Percentiles rank a stretch among this genome's conserved stretches.
phyloP scores from a whole-genome alignment of 2,888 invertebrate genomes.

The Hyalella azteca region DNA sequence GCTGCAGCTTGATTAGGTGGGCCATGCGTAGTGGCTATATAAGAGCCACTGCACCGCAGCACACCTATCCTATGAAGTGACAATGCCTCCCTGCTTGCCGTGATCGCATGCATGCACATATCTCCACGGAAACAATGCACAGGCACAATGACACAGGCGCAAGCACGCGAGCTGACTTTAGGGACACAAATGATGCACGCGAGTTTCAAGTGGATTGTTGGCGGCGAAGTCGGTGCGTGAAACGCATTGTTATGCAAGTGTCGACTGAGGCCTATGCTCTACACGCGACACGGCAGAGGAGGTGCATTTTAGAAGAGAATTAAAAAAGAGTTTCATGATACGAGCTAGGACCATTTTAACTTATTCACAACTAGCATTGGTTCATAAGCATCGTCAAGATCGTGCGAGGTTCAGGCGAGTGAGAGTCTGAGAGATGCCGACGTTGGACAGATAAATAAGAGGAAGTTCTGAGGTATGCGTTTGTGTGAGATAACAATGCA shows the following conservation, averaged over 20 bases:
- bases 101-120: neutral
- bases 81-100: neutral
- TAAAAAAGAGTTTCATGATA: no score
- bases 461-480: no score
- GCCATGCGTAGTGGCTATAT: neutral
- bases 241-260: constrained; percentile 12
- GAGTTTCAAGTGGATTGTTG: neutral
- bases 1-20: neutral
- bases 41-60: neutral
- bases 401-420: no score
- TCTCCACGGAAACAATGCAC: constrained; percentile 4
- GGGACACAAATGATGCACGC: neutral
- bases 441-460: no score
- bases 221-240: neutral
- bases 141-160: neutral
- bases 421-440: no score
- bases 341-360: no score
- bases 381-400: no score
- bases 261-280: no score
- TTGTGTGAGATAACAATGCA: no score
- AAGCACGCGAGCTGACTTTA: constrained; percentile 25
- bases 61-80: neutral
- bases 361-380: no score
- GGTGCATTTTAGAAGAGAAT: no score
- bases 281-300: no score